Evolutionary conservation across 2,113 vertebrate genomes (phyloP).

Genomic region (Syngnathus typhle): DNA sequence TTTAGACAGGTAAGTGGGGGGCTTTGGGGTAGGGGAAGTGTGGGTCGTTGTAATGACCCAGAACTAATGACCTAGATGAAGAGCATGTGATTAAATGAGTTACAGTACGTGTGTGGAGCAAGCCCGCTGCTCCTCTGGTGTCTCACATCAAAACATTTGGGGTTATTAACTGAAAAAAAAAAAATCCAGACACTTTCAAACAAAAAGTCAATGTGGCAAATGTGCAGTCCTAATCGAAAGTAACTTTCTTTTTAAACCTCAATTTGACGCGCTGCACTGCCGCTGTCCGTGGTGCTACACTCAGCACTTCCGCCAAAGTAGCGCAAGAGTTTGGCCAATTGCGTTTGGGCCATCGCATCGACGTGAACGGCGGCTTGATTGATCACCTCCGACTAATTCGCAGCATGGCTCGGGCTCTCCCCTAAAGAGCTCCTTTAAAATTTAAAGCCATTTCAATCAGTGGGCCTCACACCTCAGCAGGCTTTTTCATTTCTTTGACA

Average conservation of each 20-base stretch:
- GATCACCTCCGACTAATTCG: conserved; percentile 32
- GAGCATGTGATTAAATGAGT: conserved; percentile 28
- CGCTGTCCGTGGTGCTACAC: conserved; percentile 51
- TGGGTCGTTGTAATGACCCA: background rate
- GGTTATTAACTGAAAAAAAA: conserved; percentile 9
- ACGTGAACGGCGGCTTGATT: conserved; percentile 28
- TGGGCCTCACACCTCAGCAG: conserved; percentile 3
- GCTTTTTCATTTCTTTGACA: conserved; percentile 34
- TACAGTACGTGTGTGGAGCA: conserved; percentile 15
- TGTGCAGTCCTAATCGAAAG: background rate
- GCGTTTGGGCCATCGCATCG: conserved; percentile 21
- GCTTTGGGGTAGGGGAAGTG: background rate
- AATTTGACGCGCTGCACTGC: background rate
- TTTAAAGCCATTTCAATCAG: conserved; percentile 24
- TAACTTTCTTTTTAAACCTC: background rate
- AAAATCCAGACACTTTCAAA: conserved; percentile 30
- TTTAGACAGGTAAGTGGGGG: too few species aligned
- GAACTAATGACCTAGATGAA: conserved; percentile 8
- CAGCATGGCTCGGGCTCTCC: conserved; percentile 19
- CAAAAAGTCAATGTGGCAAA: conserved; percentile 20
- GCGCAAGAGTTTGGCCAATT: conserved; percentile 21
- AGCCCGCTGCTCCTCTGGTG: conserved; percentile 15
- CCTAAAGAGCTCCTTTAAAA: conserved; percentile 15
- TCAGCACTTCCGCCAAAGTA: conserved; percentile 16
- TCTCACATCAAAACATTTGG: conserved; percentile 43